A percentile compares a stretch with the other conserved stretches of the same genome.
These are phyloP conservation scores for Corvus cornix DNA, from an alignment of 2,113 vertebrate species.

Conservation along the genomic window DNA sequence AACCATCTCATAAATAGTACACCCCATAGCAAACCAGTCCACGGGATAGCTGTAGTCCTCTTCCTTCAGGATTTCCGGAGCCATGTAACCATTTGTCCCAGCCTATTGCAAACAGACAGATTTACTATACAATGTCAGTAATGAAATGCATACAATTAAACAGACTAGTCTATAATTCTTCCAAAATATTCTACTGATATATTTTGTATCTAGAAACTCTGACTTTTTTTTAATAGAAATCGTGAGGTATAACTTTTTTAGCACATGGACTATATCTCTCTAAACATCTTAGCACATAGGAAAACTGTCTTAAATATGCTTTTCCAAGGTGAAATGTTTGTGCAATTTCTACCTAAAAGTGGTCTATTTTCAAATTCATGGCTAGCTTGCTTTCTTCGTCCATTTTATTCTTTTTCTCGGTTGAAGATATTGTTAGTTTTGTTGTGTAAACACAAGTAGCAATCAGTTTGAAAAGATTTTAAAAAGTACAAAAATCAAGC, in stretches of 20 bases:
- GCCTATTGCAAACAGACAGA: conserved; percentile 72
- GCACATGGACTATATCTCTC: neutral
- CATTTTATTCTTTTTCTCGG: neutral
- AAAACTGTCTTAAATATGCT: neutral
- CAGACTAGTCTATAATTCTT: neutral
- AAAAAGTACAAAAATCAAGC: neutral
- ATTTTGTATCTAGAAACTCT: neutral
- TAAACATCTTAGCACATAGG: neutral
- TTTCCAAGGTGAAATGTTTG: neutral
- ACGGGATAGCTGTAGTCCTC: conserved; percentile 82
- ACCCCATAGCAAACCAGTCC: conserved; percentile 92
- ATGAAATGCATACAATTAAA: neutral
- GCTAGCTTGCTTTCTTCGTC: neutral
- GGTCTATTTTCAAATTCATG: neutral
- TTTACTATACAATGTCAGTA: neutral
- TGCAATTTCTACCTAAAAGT: neutral
- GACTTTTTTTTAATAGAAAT: neutral
- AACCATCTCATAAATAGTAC: conserved; percentile 90
- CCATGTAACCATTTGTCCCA: conserved; percentile 91
- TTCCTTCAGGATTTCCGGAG: conserved; percentile 86
- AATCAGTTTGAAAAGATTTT: neutral
- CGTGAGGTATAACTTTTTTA: neutral
- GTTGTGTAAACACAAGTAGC: neutral
- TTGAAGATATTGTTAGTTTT: neutral
- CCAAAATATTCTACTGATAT: neutral